Conservation (phyloP, 2,797 vertebrate genomes). For the Takifugu ocellatus region DNA sequence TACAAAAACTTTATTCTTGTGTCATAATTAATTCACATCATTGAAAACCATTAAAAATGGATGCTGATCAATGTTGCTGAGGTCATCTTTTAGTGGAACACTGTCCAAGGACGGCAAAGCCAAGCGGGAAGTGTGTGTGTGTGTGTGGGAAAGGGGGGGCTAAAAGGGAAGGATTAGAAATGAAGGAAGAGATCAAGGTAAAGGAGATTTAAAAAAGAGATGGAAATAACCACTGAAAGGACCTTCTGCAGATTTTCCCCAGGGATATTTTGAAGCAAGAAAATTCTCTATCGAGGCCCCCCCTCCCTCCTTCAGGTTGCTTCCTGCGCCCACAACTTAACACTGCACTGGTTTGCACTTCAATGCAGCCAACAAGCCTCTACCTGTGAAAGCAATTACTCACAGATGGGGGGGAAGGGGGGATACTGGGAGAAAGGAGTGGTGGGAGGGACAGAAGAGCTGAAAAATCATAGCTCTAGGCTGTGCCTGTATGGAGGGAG, state of each 20-base stretch:
- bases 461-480: conserved; percentile 61
- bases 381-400: conserved; percentile 75
- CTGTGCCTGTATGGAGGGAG: conserved; percentile 54
- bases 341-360: conserved; percentile 61
- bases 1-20: conserved; percentile 19
- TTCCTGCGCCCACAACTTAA: conserved; percentile 60
- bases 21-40: conserved; percentile 34
- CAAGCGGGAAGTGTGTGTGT: neutral
- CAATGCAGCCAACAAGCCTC: conserved; percentile 66
- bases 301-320: conserved; percentile 42
- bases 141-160: neutral
- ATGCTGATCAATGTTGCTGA: conserved; percentile 17
- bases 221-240: conserved; percentile 34
- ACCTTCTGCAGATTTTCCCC: conserved; percentile 46
- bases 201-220: conserved; percentile 18
- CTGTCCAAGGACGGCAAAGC: conserved; percentile 40
- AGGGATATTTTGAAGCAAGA: conserved; percentile 46
- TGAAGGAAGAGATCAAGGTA: conserved; percentile 57
- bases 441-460: conserved; percentile 53
- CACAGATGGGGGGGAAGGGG: conserved; percentile 49
- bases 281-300: conserved; percentile 45
- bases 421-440: conserved; percentile 40
- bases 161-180: conserved; percentile 21
- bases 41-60: neutral
- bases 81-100: conserved; percentile 38